phyloP scores from a whole-genome alignment of 2,888 invertebrate species.

The Dastarcus helophoroides region DNA sequence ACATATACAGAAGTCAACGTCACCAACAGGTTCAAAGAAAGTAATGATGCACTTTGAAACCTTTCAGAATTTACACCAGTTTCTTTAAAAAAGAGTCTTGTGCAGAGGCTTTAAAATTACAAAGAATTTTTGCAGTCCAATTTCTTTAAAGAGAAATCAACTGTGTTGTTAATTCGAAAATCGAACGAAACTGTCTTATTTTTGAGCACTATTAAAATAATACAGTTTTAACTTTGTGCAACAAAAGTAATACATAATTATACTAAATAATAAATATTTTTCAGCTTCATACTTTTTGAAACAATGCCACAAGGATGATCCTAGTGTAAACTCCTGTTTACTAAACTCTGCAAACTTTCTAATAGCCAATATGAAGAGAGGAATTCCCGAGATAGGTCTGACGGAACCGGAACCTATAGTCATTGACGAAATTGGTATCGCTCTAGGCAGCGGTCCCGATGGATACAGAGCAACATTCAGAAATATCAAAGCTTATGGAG shows the following conservation, averaged over 20 bases:
- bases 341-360: constrained; percentile 63
- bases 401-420: constrained; percentile 66
- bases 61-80: no score
- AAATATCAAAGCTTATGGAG: constrained; percentile 69
- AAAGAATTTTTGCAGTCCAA: no score
- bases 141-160: no score
- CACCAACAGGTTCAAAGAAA: constrained; percentile 1
- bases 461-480: constrained; percentile 73
- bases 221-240: no score
- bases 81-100: no score
- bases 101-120: no score
- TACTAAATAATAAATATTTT: constrained; percentile 16
- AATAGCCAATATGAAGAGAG: constrained; percentile 57
- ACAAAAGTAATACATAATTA: no score
- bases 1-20: no score
- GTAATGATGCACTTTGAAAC: no score
- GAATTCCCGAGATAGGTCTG: constrained; percentile 62
- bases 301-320: constrained; percentile 58
- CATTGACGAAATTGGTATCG: constrained; percentile 73
- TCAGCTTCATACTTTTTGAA: constrained; percentile 58
- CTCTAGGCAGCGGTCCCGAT: constrained; percentile 68
- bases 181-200: no score
- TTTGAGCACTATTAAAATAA: no score
- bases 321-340: constrained; percentile 61
- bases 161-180: no score